Evolutionary conservation across 2,888 invertebrate species (phyloP), one percentile per base, ranked within the genome.

Genomic region (Nasonovia ribisnigri): DNA sequence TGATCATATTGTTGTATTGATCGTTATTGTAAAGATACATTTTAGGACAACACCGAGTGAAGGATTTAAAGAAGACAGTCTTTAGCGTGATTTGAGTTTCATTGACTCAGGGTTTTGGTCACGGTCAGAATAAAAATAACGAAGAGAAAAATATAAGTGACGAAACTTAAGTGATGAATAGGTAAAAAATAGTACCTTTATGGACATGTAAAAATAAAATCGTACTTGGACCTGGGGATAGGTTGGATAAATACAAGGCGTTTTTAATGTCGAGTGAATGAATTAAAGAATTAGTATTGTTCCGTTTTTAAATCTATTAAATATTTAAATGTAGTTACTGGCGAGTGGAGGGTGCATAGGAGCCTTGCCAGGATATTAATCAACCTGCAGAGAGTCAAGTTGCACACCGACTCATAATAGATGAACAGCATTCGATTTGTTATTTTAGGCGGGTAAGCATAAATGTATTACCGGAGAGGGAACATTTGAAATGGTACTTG

Each of bases 51-150:
- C 86, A 86, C 86, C 46, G 86, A 46, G 86, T 86, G 86, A 86
- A 86, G 46, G n/a, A 51, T 88, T 88, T 43, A 48, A 88, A 88
- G 87, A 88, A 88, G 87, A 88, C 48, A 48, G 87, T 88, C 48
- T 51, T 88, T 88, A 51, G 87, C 29, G 16, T 51, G 87, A 88
- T 88, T 51, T 51, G 87, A 48, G 46, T n/a, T 88, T n/a, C 10
- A 77, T 36, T 77, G 77, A 8, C 77, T 77, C 36, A 48, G 51
- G 48, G 20, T 88, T 88, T 88, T 48, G 43, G n/a, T 86, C 43
- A 86, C 46, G 16, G 1, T 29, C 29, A 86, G 43, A 86, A 86
- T 46, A 86, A 86, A 46, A 46, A 86, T 86, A 13, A 86, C 29
- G 29, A 86, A 86, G 46, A 43, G 29, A 86, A 86, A 46, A 57